Percentiles rank a stretch among this genome's conserved stretches.
Conservation (phyloP, 2,113 vertebrate species). For the Pleuronectes platessa region DNA sequence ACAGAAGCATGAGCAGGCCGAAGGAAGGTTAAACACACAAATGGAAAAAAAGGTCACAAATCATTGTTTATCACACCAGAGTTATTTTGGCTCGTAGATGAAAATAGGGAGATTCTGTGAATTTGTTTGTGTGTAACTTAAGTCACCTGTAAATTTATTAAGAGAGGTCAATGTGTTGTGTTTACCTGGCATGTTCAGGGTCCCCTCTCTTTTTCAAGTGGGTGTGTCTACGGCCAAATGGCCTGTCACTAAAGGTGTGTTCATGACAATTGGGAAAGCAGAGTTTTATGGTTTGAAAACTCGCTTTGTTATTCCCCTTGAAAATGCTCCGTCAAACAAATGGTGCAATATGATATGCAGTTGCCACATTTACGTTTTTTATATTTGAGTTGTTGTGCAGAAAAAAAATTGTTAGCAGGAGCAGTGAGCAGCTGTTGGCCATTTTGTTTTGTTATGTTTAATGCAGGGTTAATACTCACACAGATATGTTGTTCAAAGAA, state of each 20-base stretch:
- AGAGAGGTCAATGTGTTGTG: constrained; percentile 39
- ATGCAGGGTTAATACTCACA: constrained; percentile 9
- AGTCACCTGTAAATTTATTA: constrained; percentile 73
- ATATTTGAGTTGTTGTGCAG: background rate
- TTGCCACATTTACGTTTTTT: background rate
- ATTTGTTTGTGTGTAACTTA: constrained; percentile 79
- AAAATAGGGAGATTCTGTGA: constrained; percentile 65
- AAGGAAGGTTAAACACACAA: constrained; percentile 63
- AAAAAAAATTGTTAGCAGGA: background rate
- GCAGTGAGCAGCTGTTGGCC: constrained; percentile 44
- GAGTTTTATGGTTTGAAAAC: no score
- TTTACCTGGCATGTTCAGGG: constrained; percentile 86
- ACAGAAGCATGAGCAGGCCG: constrained; percentile 26
- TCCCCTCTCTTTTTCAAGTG: constrained; percentile 63
- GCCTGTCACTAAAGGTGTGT: constrained; percentile 48
- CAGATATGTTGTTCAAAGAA: constrained; percentile 56
- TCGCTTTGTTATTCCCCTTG: background rate
- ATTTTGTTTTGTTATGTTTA: constrained; percentile 58
- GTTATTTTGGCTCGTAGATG: constrained; percentile 13
- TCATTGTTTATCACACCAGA: constrained; percentile 39
- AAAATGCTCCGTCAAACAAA: background rate
- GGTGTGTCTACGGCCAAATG: constrained; percentile 80
- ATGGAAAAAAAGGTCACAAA: constrained; percentile 50
- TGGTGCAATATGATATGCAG: background rate
- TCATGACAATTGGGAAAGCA: constrained; percentile 12